phyloP scores from a whole-genome alignment of 2,113 vertebrate species.

The Hippocampus guttulatus region DNA sequence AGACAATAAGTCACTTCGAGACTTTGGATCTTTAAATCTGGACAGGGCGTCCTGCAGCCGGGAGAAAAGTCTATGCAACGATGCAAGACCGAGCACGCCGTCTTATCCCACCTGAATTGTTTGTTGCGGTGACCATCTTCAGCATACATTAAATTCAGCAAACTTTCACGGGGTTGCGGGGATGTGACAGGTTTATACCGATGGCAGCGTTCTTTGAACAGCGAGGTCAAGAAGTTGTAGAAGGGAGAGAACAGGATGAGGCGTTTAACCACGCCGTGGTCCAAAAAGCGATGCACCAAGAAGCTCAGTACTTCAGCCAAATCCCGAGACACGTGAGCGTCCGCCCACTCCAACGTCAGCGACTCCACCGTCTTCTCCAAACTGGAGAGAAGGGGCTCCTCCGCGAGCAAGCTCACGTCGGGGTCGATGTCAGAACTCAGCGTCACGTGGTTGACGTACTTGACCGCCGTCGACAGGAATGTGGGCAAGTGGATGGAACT shows the following conservation, averaged over 20 bases:
- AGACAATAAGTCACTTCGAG: conserved; percentile 41
- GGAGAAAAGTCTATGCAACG: background rate
- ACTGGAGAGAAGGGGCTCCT: conserved; percentile 72
- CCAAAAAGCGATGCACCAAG: conserved; percentile 81
- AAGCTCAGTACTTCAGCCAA: conserved; percentile 47
- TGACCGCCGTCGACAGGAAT: conserved; percentile 76
- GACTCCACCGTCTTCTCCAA: conserved; percentile 71
- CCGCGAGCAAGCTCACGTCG: conserved; percentile 61
- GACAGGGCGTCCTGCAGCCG: background rate
- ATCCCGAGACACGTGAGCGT: conserved; percentile 49
- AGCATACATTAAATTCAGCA: accelerated
- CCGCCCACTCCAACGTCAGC: conserved; percentile 57
- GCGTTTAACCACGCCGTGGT: conserved; percentile 78
- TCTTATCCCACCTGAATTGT: background rate
- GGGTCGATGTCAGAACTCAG: conserved; percentile 45
- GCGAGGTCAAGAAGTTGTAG: background rate
- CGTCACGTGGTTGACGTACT: conserved; percentile 69
- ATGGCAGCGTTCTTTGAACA: conserved; percentile 67
- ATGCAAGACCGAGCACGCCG: background rate
- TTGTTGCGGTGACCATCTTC: background rate
- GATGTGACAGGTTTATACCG: conserved; percentile 34
- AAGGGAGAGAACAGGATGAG: conserved; percentile 64
- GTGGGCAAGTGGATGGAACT: conserved; percentile 66
- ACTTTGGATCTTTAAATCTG: conserved; percentile 10
- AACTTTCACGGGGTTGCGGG: background rate